Conservation (phyloP, 2,888 invertebrate genomes). For the Drosophila neonasuta region DNA sequence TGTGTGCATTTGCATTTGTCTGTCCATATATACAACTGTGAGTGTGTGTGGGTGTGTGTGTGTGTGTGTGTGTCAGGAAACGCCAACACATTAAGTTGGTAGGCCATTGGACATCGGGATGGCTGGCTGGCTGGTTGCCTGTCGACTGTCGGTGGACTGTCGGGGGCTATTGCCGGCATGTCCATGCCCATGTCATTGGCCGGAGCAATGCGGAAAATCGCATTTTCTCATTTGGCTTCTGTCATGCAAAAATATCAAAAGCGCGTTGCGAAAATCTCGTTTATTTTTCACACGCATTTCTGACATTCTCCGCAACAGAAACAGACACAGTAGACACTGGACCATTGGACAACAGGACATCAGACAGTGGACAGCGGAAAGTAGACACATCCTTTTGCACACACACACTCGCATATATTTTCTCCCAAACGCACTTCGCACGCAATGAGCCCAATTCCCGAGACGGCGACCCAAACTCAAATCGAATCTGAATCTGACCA, state of each 20-base stretch:
- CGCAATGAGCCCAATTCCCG: slow-evolving; percentile 55
- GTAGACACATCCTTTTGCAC: slow-evolving; percentile 6
- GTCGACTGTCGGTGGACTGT: slow-evolving; percentile 30
- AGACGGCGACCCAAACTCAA: slow-evolving; percentile 43
- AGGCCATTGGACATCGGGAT: slow-evolving; percentile 68
- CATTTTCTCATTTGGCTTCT: slow-evolving; percentile 77
- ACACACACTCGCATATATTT: not conserved
- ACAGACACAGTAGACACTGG: slow-evolving; percentile 15
- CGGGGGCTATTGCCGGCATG: slow-evolving; percentile 63
- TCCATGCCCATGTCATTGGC: slow-evolving; percentile 72
- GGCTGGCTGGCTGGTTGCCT: slow-evolving; percentile 32
- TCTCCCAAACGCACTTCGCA: slow-evolving; percentile 19
- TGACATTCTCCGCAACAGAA: slow-evolving; percentile 60
- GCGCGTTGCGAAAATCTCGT: slow-evolving; percentile 75
- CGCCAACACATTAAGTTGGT: slow-evolving; percentile 73
- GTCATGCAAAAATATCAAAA: slow-evolving; percentile 76
- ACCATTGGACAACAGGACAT: slow-evolving; percentile 20
- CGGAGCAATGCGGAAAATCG: slow-evolving; percentile 77
- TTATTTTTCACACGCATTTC: slow-evolving; percentile 76
- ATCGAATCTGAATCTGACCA: slow-evolving; percentile 31
- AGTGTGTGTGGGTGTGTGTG: slow-evolving; percentile 25
- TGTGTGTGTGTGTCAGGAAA: slow-evolving; percentile 61
- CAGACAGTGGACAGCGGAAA: slow-evolving; percentile 2
- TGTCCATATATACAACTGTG: slow-evolving; percentile 16
- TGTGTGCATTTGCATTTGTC: slow-evolving; percentile 35